A percentile compares a stretch with the other conserved stretches of the same genome.
phyloP scores from a whole-genome alignment of 2,113 vertebrate genomes.

The Grammomys dolichurus region DNA sequence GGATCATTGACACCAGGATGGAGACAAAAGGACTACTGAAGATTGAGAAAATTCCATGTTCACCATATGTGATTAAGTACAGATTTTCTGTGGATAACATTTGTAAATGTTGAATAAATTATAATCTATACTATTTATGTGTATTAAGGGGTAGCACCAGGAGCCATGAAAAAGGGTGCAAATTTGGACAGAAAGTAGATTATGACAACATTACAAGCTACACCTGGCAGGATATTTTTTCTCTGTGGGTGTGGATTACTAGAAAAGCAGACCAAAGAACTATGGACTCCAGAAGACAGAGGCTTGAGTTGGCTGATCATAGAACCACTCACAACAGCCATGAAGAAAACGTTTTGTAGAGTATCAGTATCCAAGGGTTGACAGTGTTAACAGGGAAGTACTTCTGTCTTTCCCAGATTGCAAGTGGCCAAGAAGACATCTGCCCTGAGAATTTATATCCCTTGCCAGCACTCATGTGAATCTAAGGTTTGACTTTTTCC shows the following conservation, averaged over 20 bases:
- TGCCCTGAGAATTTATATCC: background rate
- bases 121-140: background rate
- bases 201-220: background rate
- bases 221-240: background rate
- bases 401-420: background rate
- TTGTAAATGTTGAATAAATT: background rate
- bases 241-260: background rate
- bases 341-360: background rate
- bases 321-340: background rate
- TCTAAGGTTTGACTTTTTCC: background rate
- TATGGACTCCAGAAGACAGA: background rate
- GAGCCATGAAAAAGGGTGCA: background rate
- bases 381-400: background rate
- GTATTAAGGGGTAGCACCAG: background rate
- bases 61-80: background rate
- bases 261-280: background rate
- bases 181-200: background rate
- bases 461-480: background rate
- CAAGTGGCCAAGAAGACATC: background rate
- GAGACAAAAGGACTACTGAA: background rate
- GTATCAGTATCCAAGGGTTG: background rate
- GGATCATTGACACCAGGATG: background rate
- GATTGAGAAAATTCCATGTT: background rate
- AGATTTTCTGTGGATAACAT: background rate
- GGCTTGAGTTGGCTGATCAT: background rate